A percentile compares a stretch with the other conserved stretches of the same genome.
phyloP scores from a whole-genome alignment of 2,797 vertebrate species.

The Menidia menidia region DNA sequence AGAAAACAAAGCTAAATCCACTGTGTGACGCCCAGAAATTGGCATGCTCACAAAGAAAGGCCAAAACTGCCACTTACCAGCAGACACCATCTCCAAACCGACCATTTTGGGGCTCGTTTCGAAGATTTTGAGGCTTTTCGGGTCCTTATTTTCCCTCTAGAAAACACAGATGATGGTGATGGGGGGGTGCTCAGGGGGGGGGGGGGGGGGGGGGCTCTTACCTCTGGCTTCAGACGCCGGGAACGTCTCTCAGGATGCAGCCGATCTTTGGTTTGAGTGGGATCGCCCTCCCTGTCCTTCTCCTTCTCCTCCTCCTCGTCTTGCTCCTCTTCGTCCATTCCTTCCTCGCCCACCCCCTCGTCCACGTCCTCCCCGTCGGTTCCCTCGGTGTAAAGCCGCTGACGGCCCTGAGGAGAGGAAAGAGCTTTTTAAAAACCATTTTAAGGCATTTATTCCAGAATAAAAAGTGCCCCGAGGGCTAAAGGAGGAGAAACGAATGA shows the following conservation, averaged over 20 bases:
- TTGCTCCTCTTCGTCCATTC: slow-evolving; percentile 85
- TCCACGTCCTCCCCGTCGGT: slow-evolving; percentile 89
- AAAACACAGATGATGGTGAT: too few relatives aligned
- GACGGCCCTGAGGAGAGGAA: slow-evolving; percentile 92
- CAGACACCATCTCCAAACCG: slow-evolving; percentile 86
- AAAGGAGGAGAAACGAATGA: too few relatives aligned
- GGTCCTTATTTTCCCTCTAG: slow-evolving; percentile 91
- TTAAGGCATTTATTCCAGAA: too few relatives aligned
- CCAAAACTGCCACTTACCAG: slow-evolving; percentile 76
- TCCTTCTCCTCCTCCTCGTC: slow-evolving; percentile 83
- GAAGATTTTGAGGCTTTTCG: slow-evolving; percentile 93
- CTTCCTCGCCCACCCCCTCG: slow-evolving; percentile 82
- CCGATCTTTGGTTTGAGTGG: slow-evolving; percentile 70
- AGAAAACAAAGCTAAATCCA: too few relatives aligned
- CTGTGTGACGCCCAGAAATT: too few relatives aligned
- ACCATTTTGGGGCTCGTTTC: slow-evolving; percentile 92
- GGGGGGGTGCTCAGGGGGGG: too few relatives aligned
- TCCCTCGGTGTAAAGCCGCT: slow-evolving; percentile 89
- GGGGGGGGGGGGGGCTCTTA: too few relatives aligned
- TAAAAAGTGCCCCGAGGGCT: too few relatives aligned
- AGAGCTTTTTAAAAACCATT: too few relatives aligned
- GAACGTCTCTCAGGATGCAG: slow-evolving; percentile 80
- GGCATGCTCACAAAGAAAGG: background rate
- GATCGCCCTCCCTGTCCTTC: slow-evolving; percentile 63
- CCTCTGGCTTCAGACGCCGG: slow-evolving; percentile 84